Base-by-base conservation (phyloP, 2,113 vertebrate species). In the Pogona vitticeps region DNA sequence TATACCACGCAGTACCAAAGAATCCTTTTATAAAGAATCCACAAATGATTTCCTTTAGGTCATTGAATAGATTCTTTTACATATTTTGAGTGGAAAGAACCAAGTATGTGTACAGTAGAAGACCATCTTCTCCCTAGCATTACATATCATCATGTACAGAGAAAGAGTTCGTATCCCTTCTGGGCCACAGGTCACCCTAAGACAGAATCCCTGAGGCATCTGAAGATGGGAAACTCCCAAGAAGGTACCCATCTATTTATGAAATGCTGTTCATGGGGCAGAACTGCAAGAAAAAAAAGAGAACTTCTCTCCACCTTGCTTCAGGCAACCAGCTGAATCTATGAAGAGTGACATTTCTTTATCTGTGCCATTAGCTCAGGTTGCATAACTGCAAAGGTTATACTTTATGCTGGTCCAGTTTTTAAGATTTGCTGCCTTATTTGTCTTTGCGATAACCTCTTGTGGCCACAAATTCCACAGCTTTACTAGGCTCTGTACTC, bases 341-440 rank as follows among this genome's bases (percentile, higher is more conserved):
- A 56, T 31, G 40, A 80, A 71, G 46, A 59, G 59, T 77, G 46
- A 89, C 38, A 87, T 81, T 83, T 26, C 82, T 78, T 89, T 85
- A 36, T 0, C 0, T 80, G 75, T 81, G 33, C n/a, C 86, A 78
- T 70, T 83, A 26, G 52, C 46, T 40, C 14, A 80, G 72, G 88
- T 88, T 83, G 33, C 65, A 70, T 79, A 86, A 87, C 46, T 73
- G 71, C 23, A 59, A 83, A 83, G 75, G 75, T 75, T 80, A 78
- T 63, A 80, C 67, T 63, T 83, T 46, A 6, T 67, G 59, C 33
- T 86, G 70, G 77, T 86, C 63, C 8, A 0, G 86, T 65, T 77
- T 68, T 90, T 75, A 89, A 89, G 42, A 56, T 68, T 56, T 42
- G 21, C 73, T 88, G 81, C 71, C 23, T 20, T 63, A 36, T 89